A percentile compares a stretch with the other conserved stretches of the same genome.
These are phyloP conservation scores for Calliphora vicina DNA, from an alignment of 1,140 invertebrate species.

Conservation along the genomic window DNA sequence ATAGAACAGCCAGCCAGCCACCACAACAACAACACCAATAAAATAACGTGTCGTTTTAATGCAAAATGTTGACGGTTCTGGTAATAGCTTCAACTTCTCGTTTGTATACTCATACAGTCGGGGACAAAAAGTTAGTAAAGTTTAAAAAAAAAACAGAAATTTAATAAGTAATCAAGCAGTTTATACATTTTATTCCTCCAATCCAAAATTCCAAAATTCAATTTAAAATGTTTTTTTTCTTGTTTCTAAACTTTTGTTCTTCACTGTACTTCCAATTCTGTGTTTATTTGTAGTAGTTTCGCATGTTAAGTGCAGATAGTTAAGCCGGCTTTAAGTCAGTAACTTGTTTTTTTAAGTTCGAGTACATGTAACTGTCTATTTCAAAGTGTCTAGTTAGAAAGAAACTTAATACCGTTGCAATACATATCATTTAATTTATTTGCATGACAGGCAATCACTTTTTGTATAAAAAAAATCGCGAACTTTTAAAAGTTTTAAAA, in stretches of 20 bases:
- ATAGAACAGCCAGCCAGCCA: neutral
- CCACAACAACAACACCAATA: neutral
- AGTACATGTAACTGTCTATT: slow-evolving; percentile 9
- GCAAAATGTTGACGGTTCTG: neutral
- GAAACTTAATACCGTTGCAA: slow-evolving; percentile 18
- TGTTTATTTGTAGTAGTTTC: neutral
- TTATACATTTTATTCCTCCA: neutral
- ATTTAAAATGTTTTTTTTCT: no score
- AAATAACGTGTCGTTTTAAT: slow-evolving; percentile 1
- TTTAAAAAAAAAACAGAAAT: neutral
- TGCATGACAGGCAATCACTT: slow-evolving; percentile 5
- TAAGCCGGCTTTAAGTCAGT: neutral
- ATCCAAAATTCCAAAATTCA: no score
- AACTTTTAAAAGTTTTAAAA: neutral
- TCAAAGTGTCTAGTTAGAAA: neutral
- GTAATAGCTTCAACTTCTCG: neutral
- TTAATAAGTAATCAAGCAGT: no score
- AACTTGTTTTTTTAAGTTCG: neutral
- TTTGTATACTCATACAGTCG: neutral
- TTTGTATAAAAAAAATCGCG: neutral
- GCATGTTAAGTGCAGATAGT: neutral
- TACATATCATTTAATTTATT: neutral
- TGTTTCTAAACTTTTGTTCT: neutral
- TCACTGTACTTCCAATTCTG: neutral
- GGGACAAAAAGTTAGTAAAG: neutral